Evolutionary conservation across 2,888 invertebrate species (phyloP), one percentile per base, ranked within the genome.

Genomic region (Troilus luridus): DNA sequence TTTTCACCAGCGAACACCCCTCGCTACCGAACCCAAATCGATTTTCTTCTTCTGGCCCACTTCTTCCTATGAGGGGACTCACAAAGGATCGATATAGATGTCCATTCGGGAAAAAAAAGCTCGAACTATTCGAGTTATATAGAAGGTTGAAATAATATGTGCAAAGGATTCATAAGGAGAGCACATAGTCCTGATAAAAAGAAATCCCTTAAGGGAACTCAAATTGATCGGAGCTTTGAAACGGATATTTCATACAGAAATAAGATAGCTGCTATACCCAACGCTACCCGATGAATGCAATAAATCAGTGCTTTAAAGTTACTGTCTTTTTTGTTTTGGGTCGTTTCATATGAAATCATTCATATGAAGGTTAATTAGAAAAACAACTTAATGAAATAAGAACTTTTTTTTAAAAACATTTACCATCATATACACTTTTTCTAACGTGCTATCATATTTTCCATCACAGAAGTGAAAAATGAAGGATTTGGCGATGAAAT

Each of bases 41-140:
- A 89, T 89, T 89, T 72, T 89, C 89, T 62, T 89, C 89, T 89
- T 89, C 89, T 89, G 89, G 62, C 64, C 64, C 88, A 88, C 88
- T 88, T 89, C 60, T 54, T 89, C 64, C 85, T 21, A 6, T 56
- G 85, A 85, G 85, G 56, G 85, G 85, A 58, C n/a, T 85, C 27
- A n/a, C 0, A 3, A 2, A 7, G 41, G 89, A 89, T 89, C 89
- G 89, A 64, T 89, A 64, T 60, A 21, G 54, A 27, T 58, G 85
- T 85, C 56, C 85, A n/a, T 41, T 56, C 54, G n/a, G 11, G 11
- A 54, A 10, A 8, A 81, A 41, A 10, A 21, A 77, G 27, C 19
- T 77, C 17, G 77, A 77, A 17, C 77, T 77, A 54, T 41, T 17
- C 27, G 27, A 11, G 17, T 1, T 56, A 14, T 56, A 21, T 5